These are phyloP conservation scores for Nebria ingens DNA, from an alignment of 1,140 invertebrate genomes.

Conservation along the genomic window DNA sequence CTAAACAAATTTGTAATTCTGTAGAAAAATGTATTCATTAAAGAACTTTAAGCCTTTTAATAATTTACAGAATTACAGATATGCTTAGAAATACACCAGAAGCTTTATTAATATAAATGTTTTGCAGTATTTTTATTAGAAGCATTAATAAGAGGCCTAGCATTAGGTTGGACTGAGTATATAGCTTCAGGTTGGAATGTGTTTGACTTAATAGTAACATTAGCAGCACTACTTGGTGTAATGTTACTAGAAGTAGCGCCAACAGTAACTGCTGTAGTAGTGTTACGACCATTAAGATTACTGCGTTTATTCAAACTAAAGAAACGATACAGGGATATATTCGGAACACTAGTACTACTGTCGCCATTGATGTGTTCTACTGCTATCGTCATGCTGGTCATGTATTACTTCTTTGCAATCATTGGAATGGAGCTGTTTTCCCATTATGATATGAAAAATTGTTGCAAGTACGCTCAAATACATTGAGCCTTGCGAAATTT, in stretches of 20 bases:
- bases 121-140: slow-evolving; percentile 65
- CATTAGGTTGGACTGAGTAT: slow-evolving; percentile 58
- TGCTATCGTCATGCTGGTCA: slow-evolving; percentile 70
- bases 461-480: slow-evolving; percentile 36
- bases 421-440: slow-evolving; percentile 86
- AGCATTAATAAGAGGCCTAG: slow-evolving; percentile 63
- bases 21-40: no score
- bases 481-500: not conserved
- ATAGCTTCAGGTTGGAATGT: slow-evolving; percentile 79
- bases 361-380: slow-evolving; percentile 66
- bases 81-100: no score
- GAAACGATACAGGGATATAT: slow-evolving; percentile 78
- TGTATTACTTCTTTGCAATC: slow-evolving; percentile 87
- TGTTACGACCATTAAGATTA: slow-evolving; percentile 57
- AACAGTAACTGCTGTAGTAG: slow-evolving; percentile 59
- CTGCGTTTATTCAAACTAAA: slow-evolving; percentile 71
- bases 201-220: slow-evolving; percentile 68
- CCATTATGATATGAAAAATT: slow-evolving; percentile 41
- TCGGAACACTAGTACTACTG: slow-evolving; percentile 77
- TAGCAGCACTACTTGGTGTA: slow-evolving; percentile 55
- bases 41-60: no score
- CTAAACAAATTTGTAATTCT: no score
- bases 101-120: slow-evolving; percentile 26
- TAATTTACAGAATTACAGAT: not conserved
- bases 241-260: slow-evolving; percentile 53